phyloP scores from a whole-genome alignment of 2,113 vertebrate genomes.

The Protobothrops mucrosquamatus region DNA sequence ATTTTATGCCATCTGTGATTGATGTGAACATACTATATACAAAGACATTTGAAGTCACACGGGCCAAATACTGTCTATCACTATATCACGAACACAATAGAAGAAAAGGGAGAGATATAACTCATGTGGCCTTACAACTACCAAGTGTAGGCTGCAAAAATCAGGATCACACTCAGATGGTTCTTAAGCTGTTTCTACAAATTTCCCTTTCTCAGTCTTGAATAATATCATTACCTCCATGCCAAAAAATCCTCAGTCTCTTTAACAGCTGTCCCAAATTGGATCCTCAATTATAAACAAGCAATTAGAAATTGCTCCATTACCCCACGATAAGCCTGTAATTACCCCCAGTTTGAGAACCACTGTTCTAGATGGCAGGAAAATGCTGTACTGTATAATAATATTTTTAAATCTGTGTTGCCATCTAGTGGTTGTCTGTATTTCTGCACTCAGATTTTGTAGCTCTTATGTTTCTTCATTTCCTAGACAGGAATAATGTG shows the following conservation, averaged over 20 bases:
- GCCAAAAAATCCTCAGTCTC: neutral
- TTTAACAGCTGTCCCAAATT: neutral
- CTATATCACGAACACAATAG: neutral
- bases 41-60: neutral
- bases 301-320: neutral
- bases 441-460: neutral
- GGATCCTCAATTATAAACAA: neutral
- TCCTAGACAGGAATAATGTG: neutral
- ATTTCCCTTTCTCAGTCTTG: neutral
- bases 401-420: neutral
- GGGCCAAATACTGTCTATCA: neutral
- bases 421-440: neutral
- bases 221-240: neutral
- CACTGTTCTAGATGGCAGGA: neutral
- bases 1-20: constrained; percentile 9
- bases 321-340: neutral
- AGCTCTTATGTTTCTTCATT: neutral
- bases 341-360: neutral
- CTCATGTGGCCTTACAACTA: neutral
- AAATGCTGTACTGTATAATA: neutral
- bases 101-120: neutral
- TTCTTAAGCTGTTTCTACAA: neutral
- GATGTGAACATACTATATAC: neutral
- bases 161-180: neutral
- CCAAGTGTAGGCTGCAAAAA: neutral